Base-by-base conservation (phyloP, 1,140 invertebrate genomes). In the Dendroctonus ponderosae region DNA sequence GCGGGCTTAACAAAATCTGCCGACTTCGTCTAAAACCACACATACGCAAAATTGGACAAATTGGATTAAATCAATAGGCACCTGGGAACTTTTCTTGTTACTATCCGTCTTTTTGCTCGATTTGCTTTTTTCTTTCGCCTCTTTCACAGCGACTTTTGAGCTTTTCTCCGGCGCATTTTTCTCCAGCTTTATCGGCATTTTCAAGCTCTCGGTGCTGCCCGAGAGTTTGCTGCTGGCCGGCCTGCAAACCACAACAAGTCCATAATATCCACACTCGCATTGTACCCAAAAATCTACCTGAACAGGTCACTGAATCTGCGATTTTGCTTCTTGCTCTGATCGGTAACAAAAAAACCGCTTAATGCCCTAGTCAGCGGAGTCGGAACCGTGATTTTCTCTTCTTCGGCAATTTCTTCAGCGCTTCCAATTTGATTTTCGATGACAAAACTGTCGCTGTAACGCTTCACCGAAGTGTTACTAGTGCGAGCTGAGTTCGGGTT, bases 401-500 rank as follows among this genome's bases (percentile, higher is more conserved):
- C 67, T 53, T 71, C 69, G 14, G 60, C 54, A 8, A 37, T 26
- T n/a, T 43, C 15, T 51, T 72, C 72, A 26, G 51, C 64, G 26
- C 51, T 44, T 15, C 38, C 51, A 44, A 54, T 64, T 52, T 61
- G 63, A 43, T 74, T 75, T 64, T 75, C 72, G 15, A 76, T 71
- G 11, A 78, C 73, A 51, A 72, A 76, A 66, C 76, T 77, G 69
- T 78, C 77, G 67, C 77, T 78, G 68, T 77, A 78, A 48, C 77
- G 72, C 65, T 78, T 78, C 9, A 72, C 48, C 40, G 70, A 60
- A 9, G 39, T 63, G 42, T 69, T 70, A 15, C 37, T 49, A 7
- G 38, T n/a, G 26, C 57, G 57, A 40, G 54, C 46, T 5, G 54
- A 58, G 14, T 51, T 68, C 7, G 56, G 8, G 51, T 71, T 67